phyloP scores from a whole-genome alignment of 2,888 invertebrate genomes.

The Meganola albula region DNA sequence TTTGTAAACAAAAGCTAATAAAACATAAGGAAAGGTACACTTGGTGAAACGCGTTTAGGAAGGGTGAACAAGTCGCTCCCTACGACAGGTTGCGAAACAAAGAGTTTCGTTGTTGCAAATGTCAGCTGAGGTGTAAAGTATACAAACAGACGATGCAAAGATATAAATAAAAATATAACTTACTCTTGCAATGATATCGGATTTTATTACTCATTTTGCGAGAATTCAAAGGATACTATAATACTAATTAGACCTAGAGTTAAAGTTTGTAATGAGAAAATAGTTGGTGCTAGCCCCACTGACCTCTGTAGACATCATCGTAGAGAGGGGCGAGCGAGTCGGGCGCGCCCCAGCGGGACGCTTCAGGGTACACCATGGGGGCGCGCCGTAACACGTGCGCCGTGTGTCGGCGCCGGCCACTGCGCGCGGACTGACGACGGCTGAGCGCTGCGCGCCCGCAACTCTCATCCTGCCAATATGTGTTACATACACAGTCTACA shows the following conservation, averaged over 20 bases:
- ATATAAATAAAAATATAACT: no score
- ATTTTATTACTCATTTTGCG: no score
- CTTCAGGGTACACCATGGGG: constrained; percentile 81
- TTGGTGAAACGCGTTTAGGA: not conserved
- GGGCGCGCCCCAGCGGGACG: constrained; percentile 78
- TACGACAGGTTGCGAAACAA: constrained; percentile 27
- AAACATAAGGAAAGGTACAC: not conserved
- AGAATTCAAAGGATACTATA: no score
- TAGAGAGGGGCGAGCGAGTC: constrained; percentile 80
- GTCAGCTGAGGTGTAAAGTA: no score
- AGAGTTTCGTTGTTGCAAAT: constrained; percentile 32
- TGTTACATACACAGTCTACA: constrained; percentile 10
- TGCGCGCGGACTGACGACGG: constrained; percentile 58
- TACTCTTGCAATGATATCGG: no score
- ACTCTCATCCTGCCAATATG: constrained; percentile 22
- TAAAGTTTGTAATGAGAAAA: no score
- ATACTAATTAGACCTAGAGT: no score
- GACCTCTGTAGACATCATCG: constrained; percentile 82
- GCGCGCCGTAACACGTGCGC: constrained; percentile 61
- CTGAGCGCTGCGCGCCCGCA: constrained; percentile 19
- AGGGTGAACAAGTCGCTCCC: constrained; percentile 5
- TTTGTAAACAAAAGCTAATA: not conserved
- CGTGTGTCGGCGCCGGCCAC: constrained; percentile 64
- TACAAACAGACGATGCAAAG: no score
- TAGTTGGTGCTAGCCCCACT: no score